Evolutionary conservation across 2,113 vertebrate species (phyloP).

Genomic region (Tragelaphus imberbis): DNA sequence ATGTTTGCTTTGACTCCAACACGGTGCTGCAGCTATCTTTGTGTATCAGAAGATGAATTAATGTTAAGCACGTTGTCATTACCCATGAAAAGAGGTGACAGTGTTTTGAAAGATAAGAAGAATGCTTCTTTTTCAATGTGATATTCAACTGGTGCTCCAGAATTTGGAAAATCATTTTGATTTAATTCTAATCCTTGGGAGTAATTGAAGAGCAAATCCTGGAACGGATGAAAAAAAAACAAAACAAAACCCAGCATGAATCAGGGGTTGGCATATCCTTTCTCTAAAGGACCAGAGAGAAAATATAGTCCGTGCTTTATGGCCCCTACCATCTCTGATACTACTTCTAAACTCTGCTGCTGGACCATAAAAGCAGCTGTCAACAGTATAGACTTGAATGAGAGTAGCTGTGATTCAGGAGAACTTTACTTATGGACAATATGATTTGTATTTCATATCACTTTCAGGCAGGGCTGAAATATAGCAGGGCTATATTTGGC

Average conservation of each 20-base stretch:
- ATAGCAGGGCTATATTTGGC: not conserved
- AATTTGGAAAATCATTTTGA: conserved; percentile 46
- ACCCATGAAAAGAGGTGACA: conserved; percentile 58
- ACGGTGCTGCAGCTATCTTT: conserved; percentile 48
- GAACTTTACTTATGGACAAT: not conserved
- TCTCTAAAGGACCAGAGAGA: not conserved
- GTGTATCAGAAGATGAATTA: conserved; percentile 46
- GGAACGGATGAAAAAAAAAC: not conserved
- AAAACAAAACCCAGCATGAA: not conserved
- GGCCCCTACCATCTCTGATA: too few relatives aligned
- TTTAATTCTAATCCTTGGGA: not conserved
- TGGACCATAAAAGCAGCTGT: not conserved
- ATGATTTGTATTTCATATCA: not conserved
- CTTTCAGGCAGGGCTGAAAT: not conserved
- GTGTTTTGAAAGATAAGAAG: conserved; percentile 70
- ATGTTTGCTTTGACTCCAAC: conserved; percentile 36
- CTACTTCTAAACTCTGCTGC: not conserved
- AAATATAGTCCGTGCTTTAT: not conserved
- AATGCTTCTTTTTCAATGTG: conserved; percentile 43
- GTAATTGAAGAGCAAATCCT: not conserved
- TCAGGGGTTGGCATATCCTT: accelerated
- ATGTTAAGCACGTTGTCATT: conserved; percentile 60
- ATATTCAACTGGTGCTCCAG: conserved; percentile 31
- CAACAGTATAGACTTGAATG: accelerated
- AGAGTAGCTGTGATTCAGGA: not conserved